Conservation (phyloP, 92 coral and sea anemone genomes). For the Galaxea fascicularis region DNA sequence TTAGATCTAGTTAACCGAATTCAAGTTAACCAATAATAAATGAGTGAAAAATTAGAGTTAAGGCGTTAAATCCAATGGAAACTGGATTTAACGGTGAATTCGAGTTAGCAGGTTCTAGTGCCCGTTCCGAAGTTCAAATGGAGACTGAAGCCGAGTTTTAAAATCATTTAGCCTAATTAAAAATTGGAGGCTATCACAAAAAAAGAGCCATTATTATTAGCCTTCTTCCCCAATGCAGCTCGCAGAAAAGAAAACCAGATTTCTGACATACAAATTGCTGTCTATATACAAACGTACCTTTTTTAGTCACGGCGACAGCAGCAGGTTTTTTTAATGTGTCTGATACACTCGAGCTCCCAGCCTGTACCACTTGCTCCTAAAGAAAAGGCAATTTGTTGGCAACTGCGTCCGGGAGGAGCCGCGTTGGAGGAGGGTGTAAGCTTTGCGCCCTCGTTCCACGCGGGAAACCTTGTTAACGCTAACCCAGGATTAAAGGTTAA, state of each 20-base stretch:
- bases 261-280: constrained; percentile 17
- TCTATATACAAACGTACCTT: constrained; percentile 28
- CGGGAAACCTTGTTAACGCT: background rate
- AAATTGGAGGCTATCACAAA: too few relatives aligned
- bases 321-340: constrained; percentile 20
- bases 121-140: too few relatives aligned
- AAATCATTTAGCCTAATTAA: too few relatives aligned
- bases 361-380: constrained; percentile 23
- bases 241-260: too few relatives aligned
- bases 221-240: too few relatives aligned
- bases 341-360: constrained; percentile 24
- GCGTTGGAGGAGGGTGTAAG: constrained; percentile 1
- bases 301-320: constrained; percentile 20
- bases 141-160: too few relatives aligned
- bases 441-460: background rate
- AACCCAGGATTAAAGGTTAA: too few relatives aligned
- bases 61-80: constrained; percentile 7
- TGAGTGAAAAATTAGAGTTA: background rate
- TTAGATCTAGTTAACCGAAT: constrained; percentile 22
- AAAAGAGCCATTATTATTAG: too few relatives aligned
- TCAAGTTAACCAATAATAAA: constrained; percentile 6
- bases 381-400: constrained; percentile 3
- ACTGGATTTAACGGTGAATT: constrained; percentile 14
- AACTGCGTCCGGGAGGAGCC: constrained; percentile 5
- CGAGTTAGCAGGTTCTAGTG: too few relatives aligned